These are phyloP conservation scores for Ectemnius continuus DNA, from an alignment of 2,888 invertebrate species.

Conservation along the genomic window DNA sequence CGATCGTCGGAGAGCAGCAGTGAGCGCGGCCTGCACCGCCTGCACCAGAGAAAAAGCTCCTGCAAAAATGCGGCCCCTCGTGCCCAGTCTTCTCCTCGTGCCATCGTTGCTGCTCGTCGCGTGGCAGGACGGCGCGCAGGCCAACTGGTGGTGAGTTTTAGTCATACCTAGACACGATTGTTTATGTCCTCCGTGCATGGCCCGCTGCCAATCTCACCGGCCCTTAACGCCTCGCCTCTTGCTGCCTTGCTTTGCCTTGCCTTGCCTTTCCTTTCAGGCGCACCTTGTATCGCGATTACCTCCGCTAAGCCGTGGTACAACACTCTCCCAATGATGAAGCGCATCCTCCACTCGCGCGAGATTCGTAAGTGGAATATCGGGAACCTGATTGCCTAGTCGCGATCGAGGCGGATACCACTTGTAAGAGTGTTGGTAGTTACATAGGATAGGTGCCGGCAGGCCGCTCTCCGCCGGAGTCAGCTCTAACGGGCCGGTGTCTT, in stretches of 20 bases:
- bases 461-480: no score
- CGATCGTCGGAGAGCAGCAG: constrained; percentile 24
- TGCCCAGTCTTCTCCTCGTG: constrained; percentile 52
- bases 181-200: constrained; percentile 38
- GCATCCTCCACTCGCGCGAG: background rate
- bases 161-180: constrained; percentile 33
- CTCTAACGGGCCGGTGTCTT: no score
- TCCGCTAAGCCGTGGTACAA: constrained; percentile 6
- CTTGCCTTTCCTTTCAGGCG: constrained; percentile 16
- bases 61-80: constrained; percentile 56
- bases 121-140: constrained; percentile 70
- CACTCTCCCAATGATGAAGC: constrained; percentile 2
- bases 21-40: constrained; percentile 5
- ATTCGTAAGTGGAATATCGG: background rate
- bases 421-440: background rate
- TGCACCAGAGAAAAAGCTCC: constrained; percentile 1
- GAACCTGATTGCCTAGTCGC: background rate
- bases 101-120: constrained; percentile 64
- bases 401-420: background rate
- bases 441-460: no score
- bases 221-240: background rate
- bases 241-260: background rate
- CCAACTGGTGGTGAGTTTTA: constrained; percentile 76
- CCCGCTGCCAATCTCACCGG: constrained; percentile 20
- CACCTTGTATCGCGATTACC: constrained; percentile 28